Evolutionary conservation across 1,140 invertebrate genomes (phyloP), one percentile per base, ranked within the genome.

Genomic region (Dryas iulia): DNA sequence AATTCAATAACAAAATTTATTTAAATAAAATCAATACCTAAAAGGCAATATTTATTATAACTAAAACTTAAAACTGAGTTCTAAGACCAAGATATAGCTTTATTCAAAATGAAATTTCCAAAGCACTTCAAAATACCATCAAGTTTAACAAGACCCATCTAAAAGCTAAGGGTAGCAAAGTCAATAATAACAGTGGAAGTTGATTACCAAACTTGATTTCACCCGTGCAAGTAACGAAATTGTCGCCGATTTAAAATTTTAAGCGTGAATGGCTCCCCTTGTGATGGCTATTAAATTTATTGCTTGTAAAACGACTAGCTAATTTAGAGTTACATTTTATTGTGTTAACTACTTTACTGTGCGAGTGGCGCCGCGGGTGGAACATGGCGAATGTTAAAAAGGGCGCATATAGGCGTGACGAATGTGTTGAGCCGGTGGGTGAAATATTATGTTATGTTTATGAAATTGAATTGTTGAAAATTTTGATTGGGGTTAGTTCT

Each of bases 221-320:
- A 63, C 66, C 69, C 63, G 56, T 67, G 66, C 61, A 52, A 59
- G 71, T 82, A 87, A 83, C 77, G 69, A 75, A 82, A 86, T 86
- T 86, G 83, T 88, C 81, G 73, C 78, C 21, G 66, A 81, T 77
- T 89, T 82, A 76, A 87, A 89, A 84, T 87, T 87, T 86, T 73
- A 72, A 84, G 74, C 79, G 72, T 76, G 75, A 84, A 77, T 69
- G 72, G 62, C 59, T 70, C 77, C 77, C 79, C 75, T 65, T 47
- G 71, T 67, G 69, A 75, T 66, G 81, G 76, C 82, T 79, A 89
- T 89, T 89, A 88, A 85, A 88, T 89, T 89, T 87, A 90, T 89
- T 90, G 86, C 85, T 89, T 88, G 89, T 90, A 91, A 91, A 90
- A 84, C 87, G 86, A 84, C 78, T 67, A 85, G 87, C 89, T 90